phyloP scores from a whole-genome alignment of 2,888 invertebrate genomes.

The Drosophila paramelanica region DNA sequence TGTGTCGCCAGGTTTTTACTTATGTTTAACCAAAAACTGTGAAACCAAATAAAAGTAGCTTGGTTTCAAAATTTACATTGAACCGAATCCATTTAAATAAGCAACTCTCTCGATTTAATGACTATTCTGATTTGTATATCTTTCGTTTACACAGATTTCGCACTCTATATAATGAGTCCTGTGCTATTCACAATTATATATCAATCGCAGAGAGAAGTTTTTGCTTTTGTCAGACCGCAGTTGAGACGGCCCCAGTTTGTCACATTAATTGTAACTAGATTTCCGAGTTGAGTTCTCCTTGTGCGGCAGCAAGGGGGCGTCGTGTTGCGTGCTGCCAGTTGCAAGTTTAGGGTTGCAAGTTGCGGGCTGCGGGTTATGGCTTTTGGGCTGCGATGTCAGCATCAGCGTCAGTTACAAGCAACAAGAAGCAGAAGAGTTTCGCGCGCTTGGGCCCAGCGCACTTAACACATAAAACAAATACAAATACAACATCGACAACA shows the following conservation, averaged over 20 bases:
- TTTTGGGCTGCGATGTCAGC: constrained; percentile 58
- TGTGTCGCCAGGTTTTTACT: no score
- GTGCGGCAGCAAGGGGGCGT: not conserved
- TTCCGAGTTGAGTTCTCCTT: constrained; percentile 39
- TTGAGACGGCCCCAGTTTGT: constrained; percentile 38
- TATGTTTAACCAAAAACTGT: no score
- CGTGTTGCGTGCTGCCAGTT: constrained; percentile 3
- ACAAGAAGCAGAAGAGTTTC: constrained; percentile 38
- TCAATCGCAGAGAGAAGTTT: not conserved
- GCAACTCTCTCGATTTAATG: no score
- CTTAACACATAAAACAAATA: constrained; percentile 82
- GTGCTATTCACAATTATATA: not conserved
- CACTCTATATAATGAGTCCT: no score
- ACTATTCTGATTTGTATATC: no score
- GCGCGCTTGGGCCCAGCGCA: constrained; percentile 77
- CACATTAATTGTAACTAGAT: constrained; percentile 68
- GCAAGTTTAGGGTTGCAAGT: not conserved
- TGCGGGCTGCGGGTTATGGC: constrained; percentile 28
- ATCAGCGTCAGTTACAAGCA: constrained; percentile 58
- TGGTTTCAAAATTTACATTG: no score
- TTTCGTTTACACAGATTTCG: no score
- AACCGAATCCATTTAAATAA: not conserved
- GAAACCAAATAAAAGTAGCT: no score
- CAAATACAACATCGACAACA: constrained; percentile 31
- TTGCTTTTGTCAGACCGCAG: not conserved